These are phyloP conservation scores for Colistium nudipinnis DNA, from an alignment of 2,113 vertebrate genomes.

Conservation along the genomic window DNA sequence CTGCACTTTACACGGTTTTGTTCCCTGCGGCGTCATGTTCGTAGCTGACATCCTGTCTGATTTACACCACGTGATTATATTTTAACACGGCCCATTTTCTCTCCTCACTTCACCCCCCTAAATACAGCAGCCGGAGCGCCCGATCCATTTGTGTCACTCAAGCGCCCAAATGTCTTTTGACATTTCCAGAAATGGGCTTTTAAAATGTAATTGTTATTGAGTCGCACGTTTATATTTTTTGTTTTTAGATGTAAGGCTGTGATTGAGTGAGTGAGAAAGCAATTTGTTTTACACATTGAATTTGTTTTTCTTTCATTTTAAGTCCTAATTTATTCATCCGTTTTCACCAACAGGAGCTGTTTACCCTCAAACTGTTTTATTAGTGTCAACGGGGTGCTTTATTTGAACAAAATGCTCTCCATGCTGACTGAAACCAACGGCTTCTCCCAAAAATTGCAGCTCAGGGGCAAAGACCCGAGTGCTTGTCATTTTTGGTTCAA, in stretches of 20 bases:
- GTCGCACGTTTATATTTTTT: constrained; percentile 10
- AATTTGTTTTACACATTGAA: background rate
- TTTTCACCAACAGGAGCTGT: constrained; percentile 8
- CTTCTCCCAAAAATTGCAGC: constrained; percentile 24
- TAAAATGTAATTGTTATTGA: constrained; percentile 58
- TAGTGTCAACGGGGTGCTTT: constrained; percentile 26
- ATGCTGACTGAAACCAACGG: background rate
- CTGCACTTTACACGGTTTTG: constrained; percentile 55
- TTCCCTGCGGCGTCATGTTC: constrained; percentile 43
- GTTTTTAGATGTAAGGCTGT: constrained; percentile 24
- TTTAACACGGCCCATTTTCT: constrained; percentile 38
- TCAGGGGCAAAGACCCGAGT: constrained; percentile 9
- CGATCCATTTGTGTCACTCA: constrained; percentile 64
- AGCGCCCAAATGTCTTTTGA: constrained; percentile 44
- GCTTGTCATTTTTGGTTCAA: constrained; percentile 15
- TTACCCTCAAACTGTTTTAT: constrained; percentile 42
- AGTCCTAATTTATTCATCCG: constrained; percentile 34
- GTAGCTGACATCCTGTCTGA: constrained; percentile 46
- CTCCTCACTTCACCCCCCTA: constrained; percentile 47
- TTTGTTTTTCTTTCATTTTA: constrained; percentile 40
- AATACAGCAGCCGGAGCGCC: constrained; percentile 53
- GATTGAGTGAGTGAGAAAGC: constrained; percentile 1
- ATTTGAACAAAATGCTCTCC: constrained; percentile 17
- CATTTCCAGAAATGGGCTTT: constrained; percentile 47
- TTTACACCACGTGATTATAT: constrained; percentile 60